Base-by-base conservation (phyloP, 1,140 invertebrate species). In the Bombus cullumanus region DNA sequence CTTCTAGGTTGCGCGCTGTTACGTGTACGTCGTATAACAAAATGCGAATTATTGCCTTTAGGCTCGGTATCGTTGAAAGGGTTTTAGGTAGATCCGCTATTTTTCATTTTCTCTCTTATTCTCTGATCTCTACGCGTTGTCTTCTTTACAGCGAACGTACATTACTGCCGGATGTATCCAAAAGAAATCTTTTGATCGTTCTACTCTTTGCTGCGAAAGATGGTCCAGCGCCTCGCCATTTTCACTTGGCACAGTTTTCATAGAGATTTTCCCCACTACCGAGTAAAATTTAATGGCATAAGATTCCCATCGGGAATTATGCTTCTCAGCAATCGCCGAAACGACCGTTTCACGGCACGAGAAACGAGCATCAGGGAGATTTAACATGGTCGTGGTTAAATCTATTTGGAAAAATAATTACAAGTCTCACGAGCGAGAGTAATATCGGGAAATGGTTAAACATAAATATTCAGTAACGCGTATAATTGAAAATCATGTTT, bases 401-500 rank as follows among this genome's bases (percentile, higher is more conserved):
- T 10, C 37, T 57, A 18, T 74, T 64, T 74, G 39, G 39, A 64
- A 72, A 74, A 47, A 59, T 64, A 82, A 82, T 82, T 74, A 81
- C 69, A 64, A 47, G 69, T 39, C 43, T 53, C 22, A 9, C 37
- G 13, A 25, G 28, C 28, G 8, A 22, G 1, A 25, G 12, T n/a
- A 47, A 18, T 39, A 41, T 6, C 18, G 8, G 37, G 6, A 22
- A 18, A 13, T n/a, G 25, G 18, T 25, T 43, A 75, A 39, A 47
- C 31, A 85, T 85, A 80, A 85, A 85, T 85, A 85, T 80, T 80
- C 76, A 80, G 43, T 39, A 41, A 31, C 34, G 31, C 31, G 77
- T 78, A 41, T 80, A 80, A 85, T 85, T 80, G 76, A 85, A 80
- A 80, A 85, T 85, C 77, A 53, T 37, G 57, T 80, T 80, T 80